A percentile compares a stretch with the other conserved stretches of the same genome.
Conservation (phyloP, 2,888 invertebrate genomes). For the Azorinus chamasolen region DNA sequence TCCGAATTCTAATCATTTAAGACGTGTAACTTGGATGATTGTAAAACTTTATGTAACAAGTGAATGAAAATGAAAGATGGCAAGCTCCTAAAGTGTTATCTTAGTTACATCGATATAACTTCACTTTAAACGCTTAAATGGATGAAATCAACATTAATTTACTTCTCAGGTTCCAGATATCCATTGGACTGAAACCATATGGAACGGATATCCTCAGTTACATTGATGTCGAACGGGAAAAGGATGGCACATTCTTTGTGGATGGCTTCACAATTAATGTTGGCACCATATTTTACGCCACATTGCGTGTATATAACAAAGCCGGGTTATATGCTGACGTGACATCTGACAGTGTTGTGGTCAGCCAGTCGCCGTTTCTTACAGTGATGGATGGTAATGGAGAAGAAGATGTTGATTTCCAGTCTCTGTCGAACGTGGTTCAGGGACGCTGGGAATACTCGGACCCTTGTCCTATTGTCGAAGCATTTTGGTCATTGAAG, state of each 20-base stretch:
- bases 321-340: conserved; percentile 65
- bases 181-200: conserved; percentile 31
- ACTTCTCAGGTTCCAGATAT: conserved; percentile 35
- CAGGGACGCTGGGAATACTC: conserved; percentile 71
- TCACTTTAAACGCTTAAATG: too few species aligned
- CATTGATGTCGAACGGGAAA: neutral
- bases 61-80: too few species aligned
- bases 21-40: too few species aligned
- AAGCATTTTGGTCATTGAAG: conserved; percentile 67
- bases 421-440: conserved; percentile 63
- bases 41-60: too few species aligned
- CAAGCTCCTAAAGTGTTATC: neutral
- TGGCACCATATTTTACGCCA: conserved; percentile 58
- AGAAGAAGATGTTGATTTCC: conserved; percentile 63
- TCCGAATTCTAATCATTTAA: too few species aligned
- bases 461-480: conserved; percentile 67
- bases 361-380: conserved; percentile 63
- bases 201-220: conserved; percentile 32
- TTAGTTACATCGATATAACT: neutral
- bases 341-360: conserved; percentile 64
- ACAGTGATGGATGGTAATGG: conserved; percentile 61
- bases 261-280: conserved; percentile 38
- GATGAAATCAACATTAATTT: too few species aligned
- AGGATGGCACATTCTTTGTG: conserved; percentile 46
- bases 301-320: conserved; percentile 67